Evolutionary conservation across 2,888 invertebrate genomes (phyloP).

Genomic region (Adelphocoris suturalis): DNA sequence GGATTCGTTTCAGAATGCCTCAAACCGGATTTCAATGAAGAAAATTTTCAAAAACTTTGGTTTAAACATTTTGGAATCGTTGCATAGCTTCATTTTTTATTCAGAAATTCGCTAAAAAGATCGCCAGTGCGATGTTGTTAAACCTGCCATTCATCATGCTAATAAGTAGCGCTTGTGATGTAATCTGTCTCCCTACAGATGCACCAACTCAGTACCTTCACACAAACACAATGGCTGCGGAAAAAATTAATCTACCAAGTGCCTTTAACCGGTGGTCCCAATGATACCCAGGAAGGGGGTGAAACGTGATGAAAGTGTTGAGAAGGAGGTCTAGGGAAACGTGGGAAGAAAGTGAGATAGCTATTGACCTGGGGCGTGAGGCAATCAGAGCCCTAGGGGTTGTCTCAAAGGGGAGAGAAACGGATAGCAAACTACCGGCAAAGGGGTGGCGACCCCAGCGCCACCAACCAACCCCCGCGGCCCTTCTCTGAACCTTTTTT

Average conservation of each 20-base stretch:
- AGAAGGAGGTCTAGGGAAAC: conserved; percentile 14
- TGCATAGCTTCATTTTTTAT: too few relatives aligned
- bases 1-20: too few relatives aligned
- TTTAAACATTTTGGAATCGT: too few relatives aligned
- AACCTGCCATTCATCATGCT: too few relatives aligned
- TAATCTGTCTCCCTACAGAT: too few relatives aligned
- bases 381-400: conserved; percentile 25
- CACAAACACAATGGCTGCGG: too few relatives aligned
- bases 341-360: conserved; percentile 58
- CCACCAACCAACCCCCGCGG: neutral
- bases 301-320: conserved; percentile 22
- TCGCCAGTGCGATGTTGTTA: too few relatives aligned
- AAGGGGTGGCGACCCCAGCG: conserved; percentile 37
- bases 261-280: neutral
- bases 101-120: too few relatives aligned
- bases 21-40: too few relatives aligned
- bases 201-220: too few relatives aligned
- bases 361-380: conserved; percentile 55
- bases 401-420: conserved; percentile 33
- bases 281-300: neutral
- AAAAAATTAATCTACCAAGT: neutral
- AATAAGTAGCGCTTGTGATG: too few relatives aligned
- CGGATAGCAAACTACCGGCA: neutral
- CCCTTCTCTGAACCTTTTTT: neutral
- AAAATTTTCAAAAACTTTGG: too few relatives aligned